Base-by-base conservation (phyloP, 2,113 vertebrate species). In the Thalassoma bifasciatum region DNA sequence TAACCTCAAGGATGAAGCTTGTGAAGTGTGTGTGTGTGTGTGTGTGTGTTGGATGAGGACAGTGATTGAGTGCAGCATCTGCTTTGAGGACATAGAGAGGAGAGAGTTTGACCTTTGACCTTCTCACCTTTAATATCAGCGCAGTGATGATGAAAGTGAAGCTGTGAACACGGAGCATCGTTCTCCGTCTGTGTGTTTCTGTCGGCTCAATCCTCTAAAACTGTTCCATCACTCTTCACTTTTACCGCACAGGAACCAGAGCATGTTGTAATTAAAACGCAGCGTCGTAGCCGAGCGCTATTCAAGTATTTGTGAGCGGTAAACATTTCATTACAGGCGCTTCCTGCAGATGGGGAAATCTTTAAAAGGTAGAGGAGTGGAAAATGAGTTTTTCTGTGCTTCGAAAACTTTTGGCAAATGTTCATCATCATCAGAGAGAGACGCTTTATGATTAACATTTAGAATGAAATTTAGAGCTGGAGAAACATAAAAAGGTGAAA, bases 101-200 rank as follows among this genome's bases (percentile, higher is more conserved):
- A 17, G 54, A 37, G 40, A 23, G 5, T 0, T 17, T 1, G 46
- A 58, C 73, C 74, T 77, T 52, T 59, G 22, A 53, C 68, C 50
- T 8, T 17, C 68, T 66, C 24, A 37, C 23, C 24, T 8, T 34
- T 8, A 19, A 16, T 1, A 23, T 34, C n/a, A 21, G 14, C 37
- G 24, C 51, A 30, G 42, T 72, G 21, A 51, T 56, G 42, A 60
- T 11, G n/a, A 56, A 38, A 53, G 57, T 19, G 3, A 38, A 24
- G 34, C 16, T 19, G 30, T 50, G 54, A 24, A n/a, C 8, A 24
- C 12, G 30, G 13, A 66, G 9, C 21, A 6, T 30, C 26, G 5
- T 23, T 10, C 11, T 16, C 42, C 52, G 16, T 4, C 30, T 14
- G 67, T 50, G n/a, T n/a, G 59, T 56, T 26, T 26, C 14, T 64